Base-by-base conservation (phyloP, 2,113 vertebrate species). In the Dascyllus trimaculatus region DNA sequence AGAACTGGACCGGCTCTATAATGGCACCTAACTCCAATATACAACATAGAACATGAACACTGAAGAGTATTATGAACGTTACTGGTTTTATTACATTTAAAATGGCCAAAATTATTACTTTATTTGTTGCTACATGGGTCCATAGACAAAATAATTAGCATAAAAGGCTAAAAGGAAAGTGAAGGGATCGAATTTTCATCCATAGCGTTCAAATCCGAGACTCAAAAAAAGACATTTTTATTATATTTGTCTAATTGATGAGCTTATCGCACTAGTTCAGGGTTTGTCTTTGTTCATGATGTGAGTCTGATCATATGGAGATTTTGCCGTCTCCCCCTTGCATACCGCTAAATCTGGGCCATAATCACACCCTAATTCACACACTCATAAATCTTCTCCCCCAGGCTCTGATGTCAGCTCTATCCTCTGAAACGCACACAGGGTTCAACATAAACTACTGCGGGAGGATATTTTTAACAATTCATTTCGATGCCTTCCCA, bases 301-400 rank as follows among this genome's bases (percentile, higher is more conserved):
- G 21, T 45, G 4, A 51, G 24, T 25, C 15, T 56, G 49, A 48
- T 71, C 64, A 26, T 11, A 56, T 17, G 22, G 43, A 60, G 72
- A 76, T 81, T n/a, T 82, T 84, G 84, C 68, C 7, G 0, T 62
- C 19, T 85, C 61, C 84, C 77, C 18, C 52, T 59, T 52, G 72
- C 71, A 83, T 79, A 48, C 63, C n/a, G 32, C 76, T 70, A 85
- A 84, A 81, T 85, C 83, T 89, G 78, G 72, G 67, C 58, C 64
- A 88, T 85, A 83, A 90, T 90, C 84, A 82, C 87, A 78, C 51
- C 38, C 66, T 89, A 48, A 88, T 88, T 88, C 84, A 85, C 84
- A 88, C 77, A 82, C 75, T 78, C 84, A 59, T 89, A 88, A 89
- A 90, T 90, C 82, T 85, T 80, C 46, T 71, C 60, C 69, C 38